Evolutionary conservation across 2,888 invertebrate species (phyloP), one percentile per base, ranked within the genome.

Genomic region (Leucophora obtusa): DNA sequence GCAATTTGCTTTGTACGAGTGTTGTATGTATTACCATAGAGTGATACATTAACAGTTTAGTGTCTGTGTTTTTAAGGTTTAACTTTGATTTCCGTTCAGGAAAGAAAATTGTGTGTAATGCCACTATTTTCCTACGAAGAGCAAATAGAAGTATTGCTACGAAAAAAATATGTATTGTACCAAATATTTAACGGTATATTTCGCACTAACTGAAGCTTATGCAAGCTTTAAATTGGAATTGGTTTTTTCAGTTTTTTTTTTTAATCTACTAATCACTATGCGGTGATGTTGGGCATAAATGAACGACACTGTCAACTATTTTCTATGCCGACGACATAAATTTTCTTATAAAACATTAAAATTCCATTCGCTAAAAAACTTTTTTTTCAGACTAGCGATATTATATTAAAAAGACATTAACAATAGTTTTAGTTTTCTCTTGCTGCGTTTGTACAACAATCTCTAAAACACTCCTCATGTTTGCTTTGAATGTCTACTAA

Each of bases 321-420:
- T 28, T 28, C 28, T 6, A 7, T 28, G 7, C 28, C 28, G 28
- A 28, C 7, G 28, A 28, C 28, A 28, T 28, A 28, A 28, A 28
- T 28, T 38, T 38, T 38, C 38, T 6, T 14, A 38, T 4, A 4
- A 11, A 38, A 38, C 11, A 38, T 38, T 38, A 38, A 38, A 38
- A 38, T 38, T 38, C 38, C 38, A 38, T 11, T 11, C 10, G 14
- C 38, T 6, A 14, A 38, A 2, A 2, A 38, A 11, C 8, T 9
- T 11, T 38, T 14, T 38, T 38, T 38, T 38, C 8, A 11, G 2
- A 3, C 38, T 1, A 47, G n/a, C 51, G 14, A 33, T 21, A 59
- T 62, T 43, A 33, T 47, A 71, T 77, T 71, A 71, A 77, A 77
- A 77, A 71, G 1, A 18, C 71, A 71, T 71, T 66, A 71, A 33